Percentiles rank a stretch among this genome's conserved stretches.
These are phyloP conservation scores for Malthinus seriepunctatus DNA, from an alignment of 2,888 invertebrate species.

Conservation along the genomic window DNA sequence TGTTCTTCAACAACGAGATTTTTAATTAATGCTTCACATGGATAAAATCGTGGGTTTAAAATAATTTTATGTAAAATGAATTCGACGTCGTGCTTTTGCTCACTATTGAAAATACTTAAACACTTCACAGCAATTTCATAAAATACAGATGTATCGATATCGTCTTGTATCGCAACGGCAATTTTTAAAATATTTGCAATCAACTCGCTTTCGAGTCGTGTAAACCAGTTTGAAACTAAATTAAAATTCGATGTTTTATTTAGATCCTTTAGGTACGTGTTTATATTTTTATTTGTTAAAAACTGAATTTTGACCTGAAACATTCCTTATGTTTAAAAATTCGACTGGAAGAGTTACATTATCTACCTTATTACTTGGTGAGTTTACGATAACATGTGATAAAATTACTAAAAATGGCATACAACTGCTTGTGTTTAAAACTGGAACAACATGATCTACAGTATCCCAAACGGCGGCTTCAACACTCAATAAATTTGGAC, in stretches of 20 bases:
- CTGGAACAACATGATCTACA: slow-evolving; percentile 56
- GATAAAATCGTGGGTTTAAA: slow-evolving; percentile 64
- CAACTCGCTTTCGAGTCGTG: slow-evolving; percentile 65
- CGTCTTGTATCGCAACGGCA: slow-evolving; percentile 42
- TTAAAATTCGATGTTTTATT: slow-evolving; percentile 45
- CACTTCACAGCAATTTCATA: slow-evolving; percentile 64
- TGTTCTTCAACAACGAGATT: slow-evolving; percentile 59
- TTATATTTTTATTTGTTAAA: slow-evolving; percentile 49
- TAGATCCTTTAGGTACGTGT: slow-evolving; percentile 55
- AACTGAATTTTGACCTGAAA: slow-evolving; percentile 52
- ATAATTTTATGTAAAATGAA: slow-evolving; percentile 63
- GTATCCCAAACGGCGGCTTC: slow-evolving; percentile 55
- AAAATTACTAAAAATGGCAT: slow-evolving; percentile 54
- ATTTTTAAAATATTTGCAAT: slow-evolving; percentile 59
- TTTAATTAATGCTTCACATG: slow-evolving; percentile 60
- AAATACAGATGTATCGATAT: slow-evolving; percentile 57
- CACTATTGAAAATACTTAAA: slow-evolving; percentile 62
- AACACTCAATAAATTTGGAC: slow-evolving; percentile 54
- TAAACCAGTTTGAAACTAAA: slow-evolving; percentile 65
- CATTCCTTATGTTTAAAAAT: slow-evolving; percentile 6
- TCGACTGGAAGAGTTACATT: not conserved
- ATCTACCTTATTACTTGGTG: slow-evolving; percentile 37
- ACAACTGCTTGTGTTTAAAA: slow-evolving; percentile 53
- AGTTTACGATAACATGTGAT: slow-evolving; percentile 39
- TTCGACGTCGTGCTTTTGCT: slow-evolving; percentile 62